Percentiles rank a stretch among this genome's conserved stretches.
These are phyloP conservation scores for Gadus macrocephalus DNA, from an alignment of 2,113 vertebrate species.

Conservation along the genomic window DNA sequence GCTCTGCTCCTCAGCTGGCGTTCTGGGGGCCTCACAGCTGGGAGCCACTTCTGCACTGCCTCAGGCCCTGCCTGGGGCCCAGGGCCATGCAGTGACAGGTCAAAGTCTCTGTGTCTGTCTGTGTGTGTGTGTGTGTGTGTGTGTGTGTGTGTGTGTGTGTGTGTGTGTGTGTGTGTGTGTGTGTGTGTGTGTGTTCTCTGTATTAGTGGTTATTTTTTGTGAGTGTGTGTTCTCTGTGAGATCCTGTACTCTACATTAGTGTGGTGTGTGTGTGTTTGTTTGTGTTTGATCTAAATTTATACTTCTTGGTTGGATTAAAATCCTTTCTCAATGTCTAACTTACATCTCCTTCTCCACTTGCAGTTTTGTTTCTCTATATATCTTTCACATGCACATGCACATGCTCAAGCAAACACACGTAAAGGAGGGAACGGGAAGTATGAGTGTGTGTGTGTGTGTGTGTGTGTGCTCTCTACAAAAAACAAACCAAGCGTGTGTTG, in stretches of 20 bases:
- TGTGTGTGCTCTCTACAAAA: too few species aligned
- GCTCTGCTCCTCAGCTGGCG: slow-evolving; percentile 36
- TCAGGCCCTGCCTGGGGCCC: slow-evolving; percentile 17
- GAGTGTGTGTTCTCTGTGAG: slow-evolving; percentile 2
- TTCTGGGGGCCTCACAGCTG: slow-evolving; percentile 45
- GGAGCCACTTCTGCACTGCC: slow-evolving; percentile 41
- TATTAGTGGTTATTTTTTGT: background rate
- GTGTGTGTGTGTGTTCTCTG: background rate
- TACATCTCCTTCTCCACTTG: background rate
- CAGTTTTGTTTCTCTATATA: background rate
- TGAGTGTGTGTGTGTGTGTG: background rate
- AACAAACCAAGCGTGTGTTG: too few species aligned
- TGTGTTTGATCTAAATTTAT: too few species aligned
- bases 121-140: slow-evolving; percentile 5
- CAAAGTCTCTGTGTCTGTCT: slow-evolving; percentile 1
- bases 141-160: too few species aligned
- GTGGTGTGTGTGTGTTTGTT: background rate
- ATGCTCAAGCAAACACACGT: background rate
- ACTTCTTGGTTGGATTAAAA: too few species aligned
- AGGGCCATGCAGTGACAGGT: background rate
- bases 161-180: background rate
- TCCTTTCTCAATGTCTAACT: too few species aligned
- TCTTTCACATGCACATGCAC: background rate
- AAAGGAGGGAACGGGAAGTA: slow-evolving; percentile 13
- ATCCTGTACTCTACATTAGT: background rate